Evolutionary conservation across 2,797 vertebrate species (phyloP).

Genomic region (Acropternis orthonyx): DNA sequence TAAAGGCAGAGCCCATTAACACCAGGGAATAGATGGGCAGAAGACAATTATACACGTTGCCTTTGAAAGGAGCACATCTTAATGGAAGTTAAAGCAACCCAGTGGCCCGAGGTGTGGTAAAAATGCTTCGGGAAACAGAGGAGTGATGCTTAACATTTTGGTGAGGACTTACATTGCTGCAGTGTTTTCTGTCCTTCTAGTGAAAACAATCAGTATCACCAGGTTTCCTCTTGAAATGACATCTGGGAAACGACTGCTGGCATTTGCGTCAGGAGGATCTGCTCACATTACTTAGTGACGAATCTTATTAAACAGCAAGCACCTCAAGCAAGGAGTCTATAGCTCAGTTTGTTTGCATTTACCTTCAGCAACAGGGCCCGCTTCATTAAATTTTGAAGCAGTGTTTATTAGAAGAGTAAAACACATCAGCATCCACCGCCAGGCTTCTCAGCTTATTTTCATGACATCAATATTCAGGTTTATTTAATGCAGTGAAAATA

Average conservation of each 20-base stretch:
- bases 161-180: neutral
- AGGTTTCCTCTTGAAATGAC: neutral
- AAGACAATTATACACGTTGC: neutral
- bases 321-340: neutral
- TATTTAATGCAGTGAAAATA: slow-evolving; percentile 74
- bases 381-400: slow-evolving; percentile 13
- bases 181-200: neutral
- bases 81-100: neutral
- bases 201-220: neutral
- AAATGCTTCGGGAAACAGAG: neutral
- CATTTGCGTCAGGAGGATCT: slow-evolving; percentile 29
- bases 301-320: slow-evolving; percentile 5
- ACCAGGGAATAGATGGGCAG: neutral
- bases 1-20: neutral
- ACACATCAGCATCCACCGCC: neutral
- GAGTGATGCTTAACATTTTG: neutral
- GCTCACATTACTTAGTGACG: neutral
- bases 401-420: slow-evolving; percentile 40
- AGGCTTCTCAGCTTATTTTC: slow-evolving; percentile 41
- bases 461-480: slow-evolving; percentile 54
- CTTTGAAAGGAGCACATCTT: neutral
- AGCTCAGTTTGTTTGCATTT: slow-evolving; percentile 21
- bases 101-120: neutral
- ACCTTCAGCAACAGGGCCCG: neutral
- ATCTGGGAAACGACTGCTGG: neutral